These are phyloP conservation scores for Pygmarrhopalites habei DNA, from an alignment of 1,140 invertebrate genomes.

Conservation along the genomic window DNA sequence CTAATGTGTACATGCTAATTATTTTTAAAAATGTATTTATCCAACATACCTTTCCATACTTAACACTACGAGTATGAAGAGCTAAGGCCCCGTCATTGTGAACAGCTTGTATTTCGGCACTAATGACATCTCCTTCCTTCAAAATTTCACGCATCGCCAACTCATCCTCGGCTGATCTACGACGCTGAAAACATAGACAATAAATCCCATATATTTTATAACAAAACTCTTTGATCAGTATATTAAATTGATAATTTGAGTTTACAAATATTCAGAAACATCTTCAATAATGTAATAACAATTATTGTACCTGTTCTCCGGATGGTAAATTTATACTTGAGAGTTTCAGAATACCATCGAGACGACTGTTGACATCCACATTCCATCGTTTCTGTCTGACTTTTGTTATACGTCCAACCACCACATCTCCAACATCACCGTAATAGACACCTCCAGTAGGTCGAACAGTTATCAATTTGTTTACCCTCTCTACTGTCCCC, in stretches of 20 bases:
- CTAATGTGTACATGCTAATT: background rate
- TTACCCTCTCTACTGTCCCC: conserved; percentile 86
- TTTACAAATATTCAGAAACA: conserved; percentile 1
- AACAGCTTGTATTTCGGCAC: conserved; percentile 92
- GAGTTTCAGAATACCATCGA: conserved; percentile 80
- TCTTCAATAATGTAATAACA: background rate
- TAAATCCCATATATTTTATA: background rate
- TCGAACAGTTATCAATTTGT: conserved; percentile 83
- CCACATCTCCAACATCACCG: conserved; percentile 94
- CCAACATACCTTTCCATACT: conserved; percentile 82
- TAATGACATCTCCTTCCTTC: conserved; percentile 93
- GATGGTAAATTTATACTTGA: conserved; percentile 95
- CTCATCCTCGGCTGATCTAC: conserved; percentile 92
- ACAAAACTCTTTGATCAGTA: too few species aligned
- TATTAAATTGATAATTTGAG: too few species aligned
- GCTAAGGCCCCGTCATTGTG: conserved; percentile 85
- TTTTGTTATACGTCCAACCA: conserved; percentile 88
- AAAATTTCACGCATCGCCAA: conserved; percentile 92
- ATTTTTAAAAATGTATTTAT: conserved; percentile 21
- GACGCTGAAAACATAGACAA: conserved; percentile 52
- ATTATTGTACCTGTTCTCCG: conserved; percentile 69
- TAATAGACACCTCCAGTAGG: conserved; percentile 83
- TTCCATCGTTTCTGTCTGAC: conserved; percentile 89
- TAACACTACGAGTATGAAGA: conserved; percentile 89
- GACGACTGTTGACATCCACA: conserved; percentile 84